Evolutionary conservation across 1,140 invertebrate genomes (phyloP).

Genomic region (Mizuhopecten yessoensis): DNA sequence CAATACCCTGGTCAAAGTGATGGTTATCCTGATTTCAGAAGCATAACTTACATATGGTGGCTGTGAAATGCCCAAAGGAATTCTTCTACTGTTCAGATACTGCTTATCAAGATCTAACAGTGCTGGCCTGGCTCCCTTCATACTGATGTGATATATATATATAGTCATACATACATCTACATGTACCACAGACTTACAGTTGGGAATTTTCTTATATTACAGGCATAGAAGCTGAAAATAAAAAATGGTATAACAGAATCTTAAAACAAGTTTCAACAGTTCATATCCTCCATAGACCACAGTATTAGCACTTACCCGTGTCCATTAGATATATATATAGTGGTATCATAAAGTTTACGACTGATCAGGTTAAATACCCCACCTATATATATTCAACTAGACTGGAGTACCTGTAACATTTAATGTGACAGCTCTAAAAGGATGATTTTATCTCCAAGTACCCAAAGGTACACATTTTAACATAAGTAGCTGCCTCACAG

Average conservation of each 20-base stretch:
- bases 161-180: background rate
- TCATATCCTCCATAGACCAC: background rate
- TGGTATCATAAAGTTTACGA: background rate
- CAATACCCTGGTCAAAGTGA: slow-evolving; percentile 2
- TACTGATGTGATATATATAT: background rate
- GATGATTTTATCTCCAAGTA: slow-evolving; percentile 19
- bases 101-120: slow-evolving; percentile 7
- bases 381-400: background rate
- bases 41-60: slow-evolving; percentile 28
- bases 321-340: background rate
- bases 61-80: background rate
- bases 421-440: background rate
- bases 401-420: background rate
- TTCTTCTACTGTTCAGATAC: background rate
- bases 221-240: background rate
- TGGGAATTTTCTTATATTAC: too few relatives aligned
- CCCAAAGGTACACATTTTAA: background rate
- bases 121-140: background rate
- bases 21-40: background rate
- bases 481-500: background rate
- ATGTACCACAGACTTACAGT: too few relatives aligned
- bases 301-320: background rate
- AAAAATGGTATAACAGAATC: background rate
- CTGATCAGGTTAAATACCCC: background rate
- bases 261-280: background rate